Conservation (phyloP, 2,888 invertebrate species). For the Hypena proboscidalis region DNA sequence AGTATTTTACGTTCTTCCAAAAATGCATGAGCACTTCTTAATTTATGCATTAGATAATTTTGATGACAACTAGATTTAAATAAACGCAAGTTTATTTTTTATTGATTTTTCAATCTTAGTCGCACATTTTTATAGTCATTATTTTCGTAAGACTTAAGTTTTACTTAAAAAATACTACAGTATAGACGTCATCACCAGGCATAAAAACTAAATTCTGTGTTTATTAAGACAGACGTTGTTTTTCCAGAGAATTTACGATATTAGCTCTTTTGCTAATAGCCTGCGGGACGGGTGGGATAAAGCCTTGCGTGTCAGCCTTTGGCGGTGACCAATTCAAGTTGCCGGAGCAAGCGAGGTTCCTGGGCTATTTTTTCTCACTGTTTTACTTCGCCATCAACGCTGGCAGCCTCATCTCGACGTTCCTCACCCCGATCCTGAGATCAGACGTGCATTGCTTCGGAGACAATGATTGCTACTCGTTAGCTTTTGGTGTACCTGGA, state of each 20-base stretch:
- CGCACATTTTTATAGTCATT: too few relatives aligned
- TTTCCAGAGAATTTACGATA: slow-evolving; percentile 87
- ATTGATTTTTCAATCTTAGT: too few relatives aligned
- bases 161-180: too few relatives aligned
- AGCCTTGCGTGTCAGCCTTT: slow-evolving; percentile 97
- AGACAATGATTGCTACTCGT: slow-evolving; percentile 90
- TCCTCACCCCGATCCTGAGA: slow-evolving; percentile 94
- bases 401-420: slow-evolving; percentile 95
- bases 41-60: too few relatives aligned
- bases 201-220: too few relatives aligned
- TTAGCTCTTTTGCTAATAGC: slow-evolving; percentile 91
- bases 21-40: too few relatives aligned
- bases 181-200: too few relatives aligned
- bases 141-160: too few relatives aligned
- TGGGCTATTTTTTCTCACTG: slow-evolving; percentile 95
- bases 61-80: too few relatives aligned
- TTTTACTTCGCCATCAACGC: slow-evolving; percentile 98
- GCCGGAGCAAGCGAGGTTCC: slow-evolving; percentile 91
- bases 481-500: slow-evolving; percentile 96
- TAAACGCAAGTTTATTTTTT: too few relatives aligned
- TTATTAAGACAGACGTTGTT: neutral
- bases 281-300: slow-evolving; percentile 97
- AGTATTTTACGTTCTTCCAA: too few relatives aligned
- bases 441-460: slow-evolving; percentile 92
- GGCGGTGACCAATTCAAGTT: slow-evolving; percentile 97